Base-by-base conservation (phyloP, 2,797 vertebrate genomes). In the Rousettus madagascariensis region DNA sequence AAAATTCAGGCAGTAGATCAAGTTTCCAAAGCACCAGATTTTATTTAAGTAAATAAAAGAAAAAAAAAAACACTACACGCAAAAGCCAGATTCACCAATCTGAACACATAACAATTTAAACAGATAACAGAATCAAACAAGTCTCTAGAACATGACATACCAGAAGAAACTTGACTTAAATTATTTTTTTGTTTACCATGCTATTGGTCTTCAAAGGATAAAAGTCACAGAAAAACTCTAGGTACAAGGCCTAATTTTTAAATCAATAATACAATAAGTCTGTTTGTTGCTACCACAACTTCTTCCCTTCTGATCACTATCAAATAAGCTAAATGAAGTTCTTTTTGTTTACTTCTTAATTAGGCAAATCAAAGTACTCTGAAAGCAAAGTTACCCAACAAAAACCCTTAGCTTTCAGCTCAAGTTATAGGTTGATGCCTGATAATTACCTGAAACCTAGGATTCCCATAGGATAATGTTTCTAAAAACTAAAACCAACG, bases 31-130 rank as follows among this genome's bases (percentile, higher is more conserved):
- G 38, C 80, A 87, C 3, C 22, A 91, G 24, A 66, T 75, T 91
- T 93, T 72, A 91, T 83, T 96, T 95, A 91, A 77, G 83, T 84
- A 89, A 95, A 97, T 49, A 69, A 92, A 92, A 74, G 3, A 51
- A 86, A 63, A 72, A 63, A 72, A 72, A 51, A 86, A 86, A 20
- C 80, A 89, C 46, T 72, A 88, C 30, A 95, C 36, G n/a, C 49
- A 78, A 93, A 95, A 89, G 24, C n/a, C 36, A 91, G 33, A 86
- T 49, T 91, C 38, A 94, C 5, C n/a, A 41, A 86, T 69, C 26
- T 92, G 49, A 84, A 84, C 86, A 20, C 3, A 91, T 49, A 49
- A 49, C 49, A 49, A 49, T 49, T 15, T 16, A 49, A 49, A 93
- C 1, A 89, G 13, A 69, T 53, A 74, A 88, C 24, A 85, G 66